These are phyloP conservation scores for Xenentodon cancila DNA, from an alignment of 2,797 vertebrate genomes.

Conservation along the genomic window DNA sequence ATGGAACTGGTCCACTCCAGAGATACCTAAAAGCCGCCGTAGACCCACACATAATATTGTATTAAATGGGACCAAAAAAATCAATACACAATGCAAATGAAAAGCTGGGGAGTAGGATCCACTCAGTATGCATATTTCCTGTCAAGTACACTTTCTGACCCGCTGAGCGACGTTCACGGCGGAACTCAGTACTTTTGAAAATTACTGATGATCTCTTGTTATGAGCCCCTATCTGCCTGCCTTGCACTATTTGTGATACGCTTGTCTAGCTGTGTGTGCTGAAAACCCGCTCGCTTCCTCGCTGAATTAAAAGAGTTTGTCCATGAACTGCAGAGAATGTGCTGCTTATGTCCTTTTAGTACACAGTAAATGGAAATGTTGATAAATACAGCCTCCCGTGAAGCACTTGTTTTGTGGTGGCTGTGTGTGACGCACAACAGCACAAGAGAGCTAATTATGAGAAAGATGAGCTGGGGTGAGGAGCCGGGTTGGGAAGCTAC, in stretches of 20 bases:
- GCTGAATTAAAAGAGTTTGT: conserved; percentile 80
- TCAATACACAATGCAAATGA: conserved; percentile 89
- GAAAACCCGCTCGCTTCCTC: conserved; percentile 71
- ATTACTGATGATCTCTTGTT: conserved; percentile 84
- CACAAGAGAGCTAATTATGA: conserved; percentile 85
- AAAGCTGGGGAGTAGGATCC: conserved; percentile 86
- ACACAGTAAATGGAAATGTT: conserved; percentile 80
- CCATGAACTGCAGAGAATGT: conserved; percentile 78
- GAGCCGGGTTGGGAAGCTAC: conserved; percentile 76
- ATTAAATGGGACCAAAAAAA: conserved; percentile 87
- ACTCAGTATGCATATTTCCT: conserved; percentile 89
- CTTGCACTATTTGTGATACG: conserved; percentile 75
- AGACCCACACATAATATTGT: conserved; percentile 86
- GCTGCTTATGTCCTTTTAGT: conserved; percentile 80
- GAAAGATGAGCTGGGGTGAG: conserved; percentile 78
- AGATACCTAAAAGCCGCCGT: conserved; percentile 79
- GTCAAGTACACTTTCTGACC: conserved; percentile 90
- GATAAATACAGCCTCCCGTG: conserved; percentile 79
- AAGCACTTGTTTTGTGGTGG: conserved; percentile 82
- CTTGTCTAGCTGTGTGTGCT: conserved; percentile 66
- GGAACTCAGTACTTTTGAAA: conserved; percentile 84
- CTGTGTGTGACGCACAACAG: conserved; percentile 74
- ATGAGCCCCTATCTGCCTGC: conserved; percentile 79
- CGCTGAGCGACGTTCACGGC: conserved; percentile 74
- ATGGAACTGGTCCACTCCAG: conserved; percentile 83